phyloP scores from a whole-genome alignment of 1,140 invertebrate genomes.

The Drosophila fuyamai region DNA sequence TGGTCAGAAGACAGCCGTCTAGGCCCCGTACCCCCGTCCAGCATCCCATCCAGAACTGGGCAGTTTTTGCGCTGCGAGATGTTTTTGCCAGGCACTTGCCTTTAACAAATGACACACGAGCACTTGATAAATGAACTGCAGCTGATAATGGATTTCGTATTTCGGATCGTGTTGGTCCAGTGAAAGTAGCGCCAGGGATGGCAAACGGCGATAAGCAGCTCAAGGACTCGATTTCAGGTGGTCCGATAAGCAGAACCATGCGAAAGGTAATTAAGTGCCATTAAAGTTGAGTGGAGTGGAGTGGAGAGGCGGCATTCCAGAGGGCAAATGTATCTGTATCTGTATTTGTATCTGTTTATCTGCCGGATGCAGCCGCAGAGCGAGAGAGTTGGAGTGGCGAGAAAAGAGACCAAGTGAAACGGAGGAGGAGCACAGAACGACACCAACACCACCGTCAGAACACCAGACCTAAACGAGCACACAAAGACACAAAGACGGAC shows the following conservation, averaged over 20 bases:
- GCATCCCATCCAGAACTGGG: constrained; percentile 21
- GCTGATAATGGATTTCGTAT: constrained; percentile 57
- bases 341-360: constrained; percentile 63
- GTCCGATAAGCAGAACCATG: constrained; percentile 65
- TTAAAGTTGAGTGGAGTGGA: constrained; percentile 67
- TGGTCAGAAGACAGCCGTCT: constrained; percentile 42
- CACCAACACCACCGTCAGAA: constrained; percentile 16
- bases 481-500: constrained; percentile 39
- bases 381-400: constrained; percentile 3
- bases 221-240: constrained; percentile 56
- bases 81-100: constrained; percentile 59
- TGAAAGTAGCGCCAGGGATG: constrained; percentile 74
- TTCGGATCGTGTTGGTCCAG: constrained; percentile 16
- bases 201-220: constrained; percentile 45
- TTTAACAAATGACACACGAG: constrained; percentile 73
- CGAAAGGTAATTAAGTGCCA: constrained; percentile 78
- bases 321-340: constrained; percentile 45
- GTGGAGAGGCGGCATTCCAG: constrained; percentile 49
- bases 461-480: constrained; percentile 8
- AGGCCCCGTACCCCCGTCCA: constrained; percentile 8
- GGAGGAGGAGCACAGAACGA: constrained; percentile 57
- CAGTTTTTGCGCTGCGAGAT: constrained; percentile 44
- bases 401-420: constrained; percentile 36
- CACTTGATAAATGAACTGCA: constrained; percentile 73
- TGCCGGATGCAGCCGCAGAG: constrained; percentile 53